Evolutionary conservation across 2,888 invertebrate genomes (phyloP).

Genomic region (Machimus atricapillus): DNA sequence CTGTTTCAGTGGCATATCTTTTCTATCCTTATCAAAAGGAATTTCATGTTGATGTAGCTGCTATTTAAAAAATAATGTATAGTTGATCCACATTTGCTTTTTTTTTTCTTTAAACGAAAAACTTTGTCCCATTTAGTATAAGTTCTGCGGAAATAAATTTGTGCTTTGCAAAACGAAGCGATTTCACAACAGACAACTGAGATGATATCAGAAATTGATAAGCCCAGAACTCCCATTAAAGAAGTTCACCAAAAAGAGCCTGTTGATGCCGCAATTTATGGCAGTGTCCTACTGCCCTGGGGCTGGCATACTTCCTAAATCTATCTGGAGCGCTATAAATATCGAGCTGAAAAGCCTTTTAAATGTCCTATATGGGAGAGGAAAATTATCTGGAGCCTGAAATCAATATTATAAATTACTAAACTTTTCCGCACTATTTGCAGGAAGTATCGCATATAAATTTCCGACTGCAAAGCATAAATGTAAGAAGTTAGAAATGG

Average conservation of each 20-base stretch:
- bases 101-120: background rate
- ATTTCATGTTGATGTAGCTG: background rate
- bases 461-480: background rate
- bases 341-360: background rate
- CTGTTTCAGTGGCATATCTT: background rate
- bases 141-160: background rate
- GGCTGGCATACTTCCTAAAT: background rate
- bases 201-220: background rate
- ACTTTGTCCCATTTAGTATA: background rate
- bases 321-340: conserved; percentile 7
- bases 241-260: background rate
- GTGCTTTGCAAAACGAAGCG: background rate
- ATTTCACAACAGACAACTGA: background rate
- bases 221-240: background rate
- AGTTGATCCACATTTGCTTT: background rate
- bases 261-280: background rate
- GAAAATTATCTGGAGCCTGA: background rate
- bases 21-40: background rate
- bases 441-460: background rate
- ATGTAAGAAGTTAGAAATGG: background rate
- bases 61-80: background rate
- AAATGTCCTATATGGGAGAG: background rate
- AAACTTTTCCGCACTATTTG: background rate
- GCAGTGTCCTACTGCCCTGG: background rate
- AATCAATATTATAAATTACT: background rate